phyloP scores from a whole-genome alignment of 2,113 vertebrate genomes.

The Scolopax mira region DNA sequence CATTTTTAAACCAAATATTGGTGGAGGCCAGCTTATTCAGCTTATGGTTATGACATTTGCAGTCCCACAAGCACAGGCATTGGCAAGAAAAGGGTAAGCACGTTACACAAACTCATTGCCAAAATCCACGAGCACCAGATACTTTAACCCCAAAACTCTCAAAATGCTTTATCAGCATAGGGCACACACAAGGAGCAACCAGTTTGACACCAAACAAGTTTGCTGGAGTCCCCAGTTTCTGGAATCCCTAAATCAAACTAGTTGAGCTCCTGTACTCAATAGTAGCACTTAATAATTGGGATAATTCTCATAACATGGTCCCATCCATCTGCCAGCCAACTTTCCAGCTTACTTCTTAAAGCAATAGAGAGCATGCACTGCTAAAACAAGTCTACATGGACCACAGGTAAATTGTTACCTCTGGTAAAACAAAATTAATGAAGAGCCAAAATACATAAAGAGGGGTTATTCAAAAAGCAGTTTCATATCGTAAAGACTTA shows the following conservation, averaged over 20 bases:
- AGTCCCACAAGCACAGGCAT: background rate
- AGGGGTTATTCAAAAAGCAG: background rate
- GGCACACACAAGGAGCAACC: background rate
- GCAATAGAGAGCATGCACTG: background rate
- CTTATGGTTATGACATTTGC: background rate
- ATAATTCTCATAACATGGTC: rapidly evolving
- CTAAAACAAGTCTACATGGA: background rate
- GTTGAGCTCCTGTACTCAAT: background rate
- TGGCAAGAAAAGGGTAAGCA: background rate
- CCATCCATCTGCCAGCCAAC: background rate
- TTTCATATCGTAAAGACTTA: background rate
- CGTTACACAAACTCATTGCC: rapidly evolving
- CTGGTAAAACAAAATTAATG: background rate
- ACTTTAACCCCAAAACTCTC: background rate
- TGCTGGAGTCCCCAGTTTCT: background rate
- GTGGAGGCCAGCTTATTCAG: too few species aligned
- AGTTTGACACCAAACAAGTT: background rate
- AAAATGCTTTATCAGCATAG: background rate
- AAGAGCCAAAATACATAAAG: background rate
- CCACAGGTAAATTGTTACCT: background rate
- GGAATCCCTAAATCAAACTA: background rate
- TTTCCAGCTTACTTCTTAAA: background rate
- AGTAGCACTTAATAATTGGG: rapidly evolving
- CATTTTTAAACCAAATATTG: background rate
- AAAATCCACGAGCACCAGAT: background rate